A percentile compares a stretch with the other conserved stretches of the same genome.
phyloP scores from a whole-genome alignment of 1,140 invertebrate genomes.

The Apocrypta bakeri region DNA sequence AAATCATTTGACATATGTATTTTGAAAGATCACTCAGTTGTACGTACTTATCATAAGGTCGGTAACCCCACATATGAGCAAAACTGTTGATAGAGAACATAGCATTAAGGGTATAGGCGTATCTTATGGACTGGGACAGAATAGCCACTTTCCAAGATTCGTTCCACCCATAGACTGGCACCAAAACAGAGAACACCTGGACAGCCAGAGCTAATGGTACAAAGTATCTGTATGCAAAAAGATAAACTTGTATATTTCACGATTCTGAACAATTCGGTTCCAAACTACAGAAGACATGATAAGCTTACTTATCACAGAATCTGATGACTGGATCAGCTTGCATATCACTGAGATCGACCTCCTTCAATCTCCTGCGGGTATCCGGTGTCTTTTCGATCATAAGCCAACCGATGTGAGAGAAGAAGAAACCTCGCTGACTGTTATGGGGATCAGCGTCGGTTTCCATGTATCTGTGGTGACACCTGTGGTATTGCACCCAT shows the following conservation, averaged over 20 bases:
- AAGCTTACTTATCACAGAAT: conserved; percentile 24
- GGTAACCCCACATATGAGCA: conserved; percentile 91
- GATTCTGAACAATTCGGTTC: background rate
- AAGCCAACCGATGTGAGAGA: conserved; percentile 26
- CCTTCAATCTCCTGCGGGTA: background rate
- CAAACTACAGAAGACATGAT: too few relatives aligned
- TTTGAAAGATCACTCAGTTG: too few relatives aligned
- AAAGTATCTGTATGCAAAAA: conserved; percentile 79
- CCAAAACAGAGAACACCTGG: conserved; percentile 84
- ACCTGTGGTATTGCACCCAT: conserved; percentile 22
- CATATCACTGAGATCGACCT: conserved; percentile 21
- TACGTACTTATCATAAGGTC: conserved; percentile 89
- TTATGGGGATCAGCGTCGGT: conserved; percentile 32
- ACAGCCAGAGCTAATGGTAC: conserved; percentile 83
- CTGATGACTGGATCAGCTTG: conserved; percentile 7
- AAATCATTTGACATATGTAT: too few relatives aligned
- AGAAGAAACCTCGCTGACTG: conserved; percentile 24
- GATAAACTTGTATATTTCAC: background rate
- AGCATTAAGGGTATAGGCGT: conserved; percentile 88
- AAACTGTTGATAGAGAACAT: conserved; percentile 96
- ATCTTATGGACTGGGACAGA: conserved; percentile 89
- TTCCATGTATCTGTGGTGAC: conserved; percentile 25
- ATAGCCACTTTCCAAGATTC: conserved; percentile 87
- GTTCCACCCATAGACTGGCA: conserved; percentile 90
- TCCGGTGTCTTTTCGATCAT: background rate